phyloP scores from a whole-genome alignment of 2,797 vertebrate genomes.

The Hemitrygon akajei region DNA sequence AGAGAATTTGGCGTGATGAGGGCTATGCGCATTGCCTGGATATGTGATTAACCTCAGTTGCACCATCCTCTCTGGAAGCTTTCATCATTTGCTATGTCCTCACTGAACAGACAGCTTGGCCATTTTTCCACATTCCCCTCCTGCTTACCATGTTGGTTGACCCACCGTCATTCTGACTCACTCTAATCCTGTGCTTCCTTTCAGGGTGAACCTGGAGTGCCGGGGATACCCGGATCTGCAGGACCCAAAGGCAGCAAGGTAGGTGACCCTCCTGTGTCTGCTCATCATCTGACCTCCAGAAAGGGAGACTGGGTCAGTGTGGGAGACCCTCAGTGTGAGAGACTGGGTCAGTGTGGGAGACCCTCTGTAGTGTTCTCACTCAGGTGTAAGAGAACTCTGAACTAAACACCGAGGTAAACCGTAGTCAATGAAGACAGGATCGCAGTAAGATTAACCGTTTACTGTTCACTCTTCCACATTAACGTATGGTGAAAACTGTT shows the following conservation, averaged over 20 bases:
- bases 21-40: too few relatives aligned
- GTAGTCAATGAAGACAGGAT: too few relatives aligned
- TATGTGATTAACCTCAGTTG: neutral
- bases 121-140: neutral
- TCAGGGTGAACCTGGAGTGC: conserved; percentile 73
- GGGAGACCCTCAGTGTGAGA: too few relatives aligned
- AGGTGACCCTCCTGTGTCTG: conserved; percentile 38
- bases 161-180: neutral
- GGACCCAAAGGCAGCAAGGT: conserved; percentile 80
- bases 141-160: neutral
- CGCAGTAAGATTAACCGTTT: too few relatives aligned
- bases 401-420: too few relatives aligned
- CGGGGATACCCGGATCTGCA: conserved; percentile 61
- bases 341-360: too few relatives aligned
- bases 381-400: too few relatives aligned
- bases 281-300: too few relatives aligned
- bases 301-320: too few relatives aligned
- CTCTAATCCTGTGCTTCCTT: conserved; percentile 2
- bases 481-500: too few relatives aligned
- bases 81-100: neutral
- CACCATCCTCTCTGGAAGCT: neutral
- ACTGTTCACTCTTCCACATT: too few relatives aligned
- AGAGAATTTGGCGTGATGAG: neutral
- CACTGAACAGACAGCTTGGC: neutral
- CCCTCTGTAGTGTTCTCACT: too few relatives aligned